Conservation (phyloP, 1,140 invertebrate genomes). For the Zaprionus taronus region DNA sequence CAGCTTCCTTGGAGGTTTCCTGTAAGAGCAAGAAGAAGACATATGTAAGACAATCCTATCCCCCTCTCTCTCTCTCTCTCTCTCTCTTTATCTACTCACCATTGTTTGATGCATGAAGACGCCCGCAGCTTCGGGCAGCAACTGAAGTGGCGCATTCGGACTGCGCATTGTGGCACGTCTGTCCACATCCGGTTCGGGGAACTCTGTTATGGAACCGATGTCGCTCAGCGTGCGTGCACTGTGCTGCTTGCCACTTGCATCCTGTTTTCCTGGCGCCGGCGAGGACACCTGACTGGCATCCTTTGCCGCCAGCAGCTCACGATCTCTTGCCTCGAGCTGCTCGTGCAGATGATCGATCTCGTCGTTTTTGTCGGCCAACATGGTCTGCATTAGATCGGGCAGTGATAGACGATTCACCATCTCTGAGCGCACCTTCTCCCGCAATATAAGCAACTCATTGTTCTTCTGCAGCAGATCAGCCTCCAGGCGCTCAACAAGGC, state of each 20-base stretch:
- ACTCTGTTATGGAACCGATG: slow-evolving; percentile 89
- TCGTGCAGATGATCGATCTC: slow-evolving; percentile 88
- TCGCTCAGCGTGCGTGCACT: slow-evolving; percentile 89
- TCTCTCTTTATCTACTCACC: slow-evolving; percentile 47
- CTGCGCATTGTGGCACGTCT: slow-evolving; percentile 84
- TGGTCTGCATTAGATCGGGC: slow-evolving; percentile 87
- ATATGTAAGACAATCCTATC: not conserved
- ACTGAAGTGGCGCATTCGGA: slow-evolving; percentile 57
- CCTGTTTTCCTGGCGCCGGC: slow-evolving; percentile 66
- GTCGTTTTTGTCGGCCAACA: slow-evolving; percentile 88
- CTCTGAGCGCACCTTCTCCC: slow-evolving; percentile 85
- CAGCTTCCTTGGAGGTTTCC: slow-evolving; percentile 79
- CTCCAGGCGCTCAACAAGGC: slow-evolving; percentile 86
- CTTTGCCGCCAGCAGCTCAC: slow-evolving; percentile 58
- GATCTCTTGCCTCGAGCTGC: slow-evolving; percentile 83
- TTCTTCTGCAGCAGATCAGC: slow-evolving; percentile 85
- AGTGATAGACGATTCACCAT: slow-evolving; percentile 85
- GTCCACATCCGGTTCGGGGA: slow-evolving; percentile 87
- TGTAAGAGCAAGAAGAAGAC: slow-evolving; percentile 19
- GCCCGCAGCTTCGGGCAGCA: slow-evolving; percentile 61
- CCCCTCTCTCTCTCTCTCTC: not conserved
- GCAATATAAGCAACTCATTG: slow-evolving; percentile 86
- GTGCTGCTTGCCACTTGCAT: slow-evolving; percentile 83
- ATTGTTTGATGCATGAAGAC: slow-evolving; percentile 73
- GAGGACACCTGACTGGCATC: slow-evolving; percentile 56